Evolutionary conservation across 2,797 vertebrate genomes (phyloP).

Genomic region (Alosa sapidissima): DNA sequence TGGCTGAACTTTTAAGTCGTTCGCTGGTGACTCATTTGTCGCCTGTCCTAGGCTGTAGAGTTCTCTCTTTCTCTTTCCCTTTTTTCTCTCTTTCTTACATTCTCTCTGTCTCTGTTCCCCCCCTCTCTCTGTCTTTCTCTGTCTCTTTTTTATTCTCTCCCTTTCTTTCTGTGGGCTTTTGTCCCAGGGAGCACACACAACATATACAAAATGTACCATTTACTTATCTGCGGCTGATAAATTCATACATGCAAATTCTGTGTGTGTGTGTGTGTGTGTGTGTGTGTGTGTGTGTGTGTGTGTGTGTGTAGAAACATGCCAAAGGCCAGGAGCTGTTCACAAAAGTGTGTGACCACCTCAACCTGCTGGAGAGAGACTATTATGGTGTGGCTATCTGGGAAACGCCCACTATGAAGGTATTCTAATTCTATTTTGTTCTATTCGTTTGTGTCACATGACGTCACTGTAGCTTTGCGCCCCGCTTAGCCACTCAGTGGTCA

Average conservation of each 20-base stretch:
- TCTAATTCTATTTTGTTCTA: not conserved
- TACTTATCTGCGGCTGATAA: not conserved
- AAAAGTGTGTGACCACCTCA: slow-evolving; percentile 94
- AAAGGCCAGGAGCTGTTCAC: slow-evolving; percentile 93
- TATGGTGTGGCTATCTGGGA: slow-evolving; percentile 92
- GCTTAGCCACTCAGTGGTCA: too few relatives aligned
- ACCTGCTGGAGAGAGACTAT: slow-evolving; percentile 96
- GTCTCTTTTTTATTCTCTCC: not conserved
- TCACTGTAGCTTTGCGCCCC: too few relatives aligned
- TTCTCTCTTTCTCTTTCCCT: not conserved
- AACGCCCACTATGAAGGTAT: slow-evolving; percentile 82
- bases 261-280: slow-evolving; percentile 46
- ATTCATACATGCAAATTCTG: not conserved
- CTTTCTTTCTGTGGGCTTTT: slow-evolving; percentile 56
- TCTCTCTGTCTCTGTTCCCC: not conserved
- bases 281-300: slow-evolving; percentile 75
- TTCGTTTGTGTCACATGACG: not conserved
- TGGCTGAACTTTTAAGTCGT: not conserved
- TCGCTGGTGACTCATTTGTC: not conserved
- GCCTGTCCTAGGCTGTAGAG: not conserved
- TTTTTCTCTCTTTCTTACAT: not conserved
- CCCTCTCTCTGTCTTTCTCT: not conserved
- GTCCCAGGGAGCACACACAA: not conserved
- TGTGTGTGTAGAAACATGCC: slow-evolving; percentile 89
- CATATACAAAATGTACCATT: too few relatives aligned